phyloP scores from a whole-genome alignment of 2,113 vertebrate genomes.

The Otus sunia region DNA sequence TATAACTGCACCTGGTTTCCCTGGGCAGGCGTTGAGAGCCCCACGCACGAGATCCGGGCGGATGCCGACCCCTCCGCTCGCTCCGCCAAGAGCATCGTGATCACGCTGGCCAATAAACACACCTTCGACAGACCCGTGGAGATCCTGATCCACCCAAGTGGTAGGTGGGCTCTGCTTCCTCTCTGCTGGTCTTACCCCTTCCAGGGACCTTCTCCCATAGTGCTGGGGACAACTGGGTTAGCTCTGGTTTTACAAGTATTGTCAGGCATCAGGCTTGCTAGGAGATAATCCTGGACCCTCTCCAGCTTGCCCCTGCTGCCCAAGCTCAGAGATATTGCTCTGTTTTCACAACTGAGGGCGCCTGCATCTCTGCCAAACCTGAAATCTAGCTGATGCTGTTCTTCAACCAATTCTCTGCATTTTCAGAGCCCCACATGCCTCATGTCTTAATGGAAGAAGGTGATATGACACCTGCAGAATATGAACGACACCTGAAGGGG shows the following conservation, averaged over 20 bases:
- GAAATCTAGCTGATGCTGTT: neutral
- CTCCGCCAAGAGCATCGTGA: conserved; percentile 86
- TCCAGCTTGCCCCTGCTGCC: neutral
- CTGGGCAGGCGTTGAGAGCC: conserved; percentile 89
- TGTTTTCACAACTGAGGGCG: neutral
- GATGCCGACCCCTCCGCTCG: conserved; percentile 87
- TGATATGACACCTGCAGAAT: conserved; percentile 89
- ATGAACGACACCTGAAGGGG: conserved; percentile 85
- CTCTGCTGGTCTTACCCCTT: neutral
- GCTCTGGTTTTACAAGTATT: neutral
- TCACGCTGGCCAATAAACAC: conserved; percentile 92
- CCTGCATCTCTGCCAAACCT: neutral
- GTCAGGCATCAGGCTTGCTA: neutral
- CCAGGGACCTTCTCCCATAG: neutral
- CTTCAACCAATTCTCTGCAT: neutral
- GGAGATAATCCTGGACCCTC: neutral
- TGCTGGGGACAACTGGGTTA: neutral
- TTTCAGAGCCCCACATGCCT: conserved; percentile 88
- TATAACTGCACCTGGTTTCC: neutral
- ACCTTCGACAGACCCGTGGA: conserved; percentile 92
- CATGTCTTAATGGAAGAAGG: conserved; percentile 89
- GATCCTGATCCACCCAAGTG: conserved; percentile 92
- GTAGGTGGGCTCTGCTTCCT: conserved; percentile 69
- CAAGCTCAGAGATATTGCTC: neutral
- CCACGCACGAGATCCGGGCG: conserved; percentile 90